Evolutionary conservation across 2,797 vertebrate genomes (phyloP).

Genomic region (Argentina silus): DNA sequence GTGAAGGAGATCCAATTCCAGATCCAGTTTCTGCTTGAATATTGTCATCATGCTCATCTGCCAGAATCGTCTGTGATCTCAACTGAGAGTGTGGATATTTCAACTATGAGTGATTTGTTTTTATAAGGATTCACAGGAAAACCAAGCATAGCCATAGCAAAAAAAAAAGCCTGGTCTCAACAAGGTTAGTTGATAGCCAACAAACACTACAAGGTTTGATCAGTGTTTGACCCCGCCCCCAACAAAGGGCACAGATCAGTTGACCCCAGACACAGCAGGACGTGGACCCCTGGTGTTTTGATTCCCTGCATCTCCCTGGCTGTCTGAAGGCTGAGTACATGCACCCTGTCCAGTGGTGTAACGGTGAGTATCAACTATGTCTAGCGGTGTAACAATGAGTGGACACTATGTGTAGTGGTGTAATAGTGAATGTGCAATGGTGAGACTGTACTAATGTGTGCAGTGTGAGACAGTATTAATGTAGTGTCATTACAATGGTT

Average conservation of each 20-base stretch:
- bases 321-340: constrained; percentile 54
- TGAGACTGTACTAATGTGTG: no score
- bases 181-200: neutral
- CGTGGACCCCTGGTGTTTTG: neutral
- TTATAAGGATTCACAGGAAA: constrained; percentile 36
- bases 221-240: neutral
- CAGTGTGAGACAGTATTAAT: no score
- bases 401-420: neutral
- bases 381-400: neutral
- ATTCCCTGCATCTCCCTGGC: constrained; percentile 32
- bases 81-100: constrained; percentile 1
- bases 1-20: neutral
- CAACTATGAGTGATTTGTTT: constrained; percentile 36
- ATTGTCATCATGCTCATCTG: neutral
- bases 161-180: neutral
- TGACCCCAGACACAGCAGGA: neutral
- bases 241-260: constrained; percentile 4
- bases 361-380: constrained; percentile 62
- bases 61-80: no score
- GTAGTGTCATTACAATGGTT: no score
- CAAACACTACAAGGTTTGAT: neutral
- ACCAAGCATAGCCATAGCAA: no score
- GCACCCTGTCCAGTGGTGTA: constrained; percentile 63
- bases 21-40: constrained; percentile 1
- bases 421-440: neutral